phyloP scores from a whole-genome alignment of 2,888 invertebrate genomes.

The Drosophila mercatorum region DNA sequence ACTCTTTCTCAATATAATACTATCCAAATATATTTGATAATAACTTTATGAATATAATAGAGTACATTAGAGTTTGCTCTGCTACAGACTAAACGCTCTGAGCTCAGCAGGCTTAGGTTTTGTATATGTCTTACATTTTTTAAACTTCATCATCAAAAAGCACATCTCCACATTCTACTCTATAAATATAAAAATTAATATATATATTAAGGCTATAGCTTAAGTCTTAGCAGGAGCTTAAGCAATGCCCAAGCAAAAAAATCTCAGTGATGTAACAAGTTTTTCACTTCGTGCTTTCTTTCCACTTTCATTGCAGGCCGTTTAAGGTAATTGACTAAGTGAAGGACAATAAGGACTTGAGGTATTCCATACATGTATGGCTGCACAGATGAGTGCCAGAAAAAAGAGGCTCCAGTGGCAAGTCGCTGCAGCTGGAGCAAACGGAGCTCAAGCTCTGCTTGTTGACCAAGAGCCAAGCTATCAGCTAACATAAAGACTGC shows the following conservation, averaged over 20 bases:
- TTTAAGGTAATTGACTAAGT: constrained; percentile 49
- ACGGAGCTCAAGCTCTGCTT: constrained; percentile 9
- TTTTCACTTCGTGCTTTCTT: constrained; percentile 1
- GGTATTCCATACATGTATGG: constrained; percentile 15
- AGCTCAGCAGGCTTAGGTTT: no score
- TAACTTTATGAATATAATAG: no score
- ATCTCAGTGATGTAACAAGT: background rate
- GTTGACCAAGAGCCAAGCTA: constrained; percentile 22
- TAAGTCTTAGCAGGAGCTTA: background rate
- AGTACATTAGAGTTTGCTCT: no score
- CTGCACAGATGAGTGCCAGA: constrained; percentile 10
- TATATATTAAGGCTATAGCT: background rate
- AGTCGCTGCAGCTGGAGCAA: constrained; percentile 9
- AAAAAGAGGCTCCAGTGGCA: constrained; percentile 2
- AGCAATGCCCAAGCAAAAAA: background rate
- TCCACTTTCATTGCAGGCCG: constrained; percentile 27
- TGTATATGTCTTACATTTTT: no score
- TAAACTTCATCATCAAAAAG: no score
- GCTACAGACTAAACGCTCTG: no score
- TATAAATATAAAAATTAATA: background rate
- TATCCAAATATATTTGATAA: no score
- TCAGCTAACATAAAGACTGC: constrained; percentile 27
- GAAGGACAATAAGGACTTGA: constrained; percentile 32
- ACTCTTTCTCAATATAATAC: no score
- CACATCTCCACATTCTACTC: background rate